Evolutionary conservation across 2,113 vertebrate genomes (phyloP).

Genomic region (Piaya cayana): DNA sequence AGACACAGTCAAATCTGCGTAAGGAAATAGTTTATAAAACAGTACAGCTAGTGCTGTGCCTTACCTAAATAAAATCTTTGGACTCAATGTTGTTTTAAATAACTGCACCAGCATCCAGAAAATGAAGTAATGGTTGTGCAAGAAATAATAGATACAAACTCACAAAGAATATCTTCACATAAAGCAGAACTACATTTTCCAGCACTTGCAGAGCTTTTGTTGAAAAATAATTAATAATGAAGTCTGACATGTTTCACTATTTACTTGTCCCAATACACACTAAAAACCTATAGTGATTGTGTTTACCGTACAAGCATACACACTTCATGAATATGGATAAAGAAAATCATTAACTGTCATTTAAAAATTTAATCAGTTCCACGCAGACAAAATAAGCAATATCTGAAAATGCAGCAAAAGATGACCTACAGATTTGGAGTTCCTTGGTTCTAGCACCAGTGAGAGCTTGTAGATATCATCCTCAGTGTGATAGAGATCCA

Average conservation of each 20-base stretch:
- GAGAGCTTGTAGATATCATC: conserved; percentile 98
- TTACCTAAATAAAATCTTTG: neutral
- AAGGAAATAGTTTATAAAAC: neutral
- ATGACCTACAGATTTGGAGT: conserved; percentile 85
- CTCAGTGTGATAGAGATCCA: conserved; percentile 97
- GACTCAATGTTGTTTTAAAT: neutral
- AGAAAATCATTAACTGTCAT: neutral
- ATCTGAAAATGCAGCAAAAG: neutral
- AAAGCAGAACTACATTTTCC: neutral
- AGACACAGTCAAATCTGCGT: neutral
- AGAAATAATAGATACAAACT: neutral
- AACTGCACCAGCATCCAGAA: neutral
- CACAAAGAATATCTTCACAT: neutral
- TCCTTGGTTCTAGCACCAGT: conserved; percentile 91
- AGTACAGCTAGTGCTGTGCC: neutral
- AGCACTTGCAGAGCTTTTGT: neutral
- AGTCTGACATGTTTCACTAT: neutral
- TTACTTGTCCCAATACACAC: neutral
- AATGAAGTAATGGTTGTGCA: neutral
- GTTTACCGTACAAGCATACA: neutral
- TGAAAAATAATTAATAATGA: neutral
- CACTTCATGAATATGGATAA: neutral
- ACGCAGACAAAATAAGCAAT: neutral
- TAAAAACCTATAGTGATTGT: neutral
- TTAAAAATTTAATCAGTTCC: neutral